Conservation (phyloP, 2,113 vertebrate species). For the Columbina picui region DNA sequence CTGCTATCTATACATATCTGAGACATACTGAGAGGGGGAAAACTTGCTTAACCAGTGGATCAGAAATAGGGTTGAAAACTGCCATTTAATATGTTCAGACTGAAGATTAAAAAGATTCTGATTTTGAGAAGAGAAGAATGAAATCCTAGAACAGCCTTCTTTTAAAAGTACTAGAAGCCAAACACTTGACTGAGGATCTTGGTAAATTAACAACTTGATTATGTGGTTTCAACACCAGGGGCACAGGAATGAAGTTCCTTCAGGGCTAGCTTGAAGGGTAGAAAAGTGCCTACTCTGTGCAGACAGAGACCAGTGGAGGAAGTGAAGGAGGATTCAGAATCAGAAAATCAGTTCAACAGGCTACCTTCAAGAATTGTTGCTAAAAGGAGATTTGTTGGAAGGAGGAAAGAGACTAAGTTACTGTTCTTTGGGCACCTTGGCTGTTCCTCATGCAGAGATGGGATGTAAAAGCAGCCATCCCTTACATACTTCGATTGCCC, state of each 20-base stretch:
- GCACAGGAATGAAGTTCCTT: not conserved
- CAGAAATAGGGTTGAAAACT: not conserved
- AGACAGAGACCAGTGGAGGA: not conserved
- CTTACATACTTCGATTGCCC: accelerated
- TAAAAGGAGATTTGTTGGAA: not conserved
- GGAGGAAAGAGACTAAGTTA: not conserved
- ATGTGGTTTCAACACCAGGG: not conserved
- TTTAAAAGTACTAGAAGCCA: not conserved
- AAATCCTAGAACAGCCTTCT: not conserved
- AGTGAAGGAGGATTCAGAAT: not conserved
- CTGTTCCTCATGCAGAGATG: not conserved
- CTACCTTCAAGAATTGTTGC: not conserved
- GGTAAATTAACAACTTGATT: not conserved
- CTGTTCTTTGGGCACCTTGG: not conserved
- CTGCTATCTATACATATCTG: not conserved
- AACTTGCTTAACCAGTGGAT: not conserved
- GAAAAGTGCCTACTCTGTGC: not conserved
- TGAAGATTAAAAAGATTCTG: not conserved
- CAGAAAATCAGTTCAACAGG: not conserved
- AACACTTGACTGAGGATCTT: not conserved
- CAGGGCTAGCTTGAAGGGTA: not conserved
- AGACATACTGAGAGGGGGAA: not conserved
- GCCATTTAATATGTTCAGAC: not conserved
- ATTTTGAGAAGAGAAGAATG: not conserved
- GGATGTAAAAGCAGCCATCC: not conserved